Base-by-base conservation (phyloP, 2,888 invertebrate genomes). In the Tipula lateralis region DNA sequence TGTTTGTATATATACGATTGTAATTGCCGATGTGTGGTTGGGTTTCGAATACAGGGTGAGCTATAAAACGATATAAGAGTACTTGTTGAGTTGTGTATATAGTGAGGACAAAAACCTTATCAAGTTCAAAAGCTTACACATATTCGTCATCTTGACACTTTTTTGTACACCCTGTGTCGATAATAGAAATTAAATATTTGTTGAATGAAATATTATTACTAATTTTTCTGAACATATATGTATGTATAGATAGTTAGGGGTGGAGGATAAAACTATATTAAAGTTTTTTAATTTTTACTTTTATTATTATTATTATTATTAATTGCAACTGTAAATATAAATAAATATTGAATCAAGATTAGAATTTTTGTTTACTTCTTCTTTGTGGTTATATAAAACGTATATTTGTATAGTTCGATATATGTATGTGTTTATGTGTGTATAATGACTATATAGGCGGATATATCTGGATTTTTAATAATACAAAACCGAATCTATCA, bases 321-420 rank as follows among this genome's bases (percentile, higher is more conserved):
- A 66, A 66, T 66, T 66, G 66, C 66, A 66, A 66, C 66, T 66
- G 66, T 66, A 66, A 66, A 66, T 66, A 66, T 19, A n/a, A 66
- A 66, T 24, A 24, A 66, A 66, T 66, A 66, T 66, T 66, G 66
- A 24, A 66, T 66, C 24, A 66, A 66, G 66, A 66, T 66, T 66
- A 66, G 24, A 66, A 66, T 66, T 24, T 66, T 19, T 19, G 1
- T 66, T 24, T 66, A 66, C 24, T 66, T 9, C 24, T 66, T 24
- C 6, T 19, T 66, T 66, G 19, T 24, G 66, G 39, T 39, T n/a
- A 32, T 32, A 32, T 32, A 7, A 32, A 32, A 3, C 13, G 66
- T 24, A 12, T 66, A 66, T 66, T 66, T 16, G 16, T n/a, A n/a
- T n/a, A n/a, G n/a, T n/a, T n/a, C n/a, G n/a, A n/a, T n/a, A 39